Conservation (phyloP, 2,113 vertebrate genomes). For the Oxygymnocypris stewartii region DNA sequence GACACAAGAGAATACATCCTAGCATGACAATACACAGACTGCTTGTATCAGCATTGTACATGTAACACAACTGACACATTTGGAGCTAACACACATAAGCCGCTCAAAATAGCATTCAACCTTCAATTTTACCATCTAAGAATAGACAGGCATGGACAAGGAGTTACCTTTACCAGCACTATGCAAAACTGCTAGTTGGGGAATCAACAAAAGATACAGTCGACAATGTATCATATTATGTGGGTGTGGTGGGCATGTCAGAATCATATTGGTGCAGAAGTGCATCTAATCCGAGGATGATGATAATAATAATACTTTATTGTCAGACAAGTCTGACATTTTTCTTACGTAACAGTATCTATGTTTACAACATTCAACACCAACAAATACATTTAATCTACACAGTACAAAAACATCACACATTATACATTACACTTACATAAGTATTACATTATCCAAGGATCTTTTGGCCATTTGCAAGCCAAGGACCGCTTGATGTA, state of each 20-base stretch:
- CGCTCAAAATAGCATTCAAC: background rate
- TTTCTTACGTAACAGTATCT: too few species aligned
- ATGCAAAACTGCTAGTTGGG: background rate
- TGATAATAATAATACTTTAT: too few species aligned
- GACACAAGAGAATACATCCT: slow-evolving; percentile 2
- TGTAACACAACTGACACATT: slow-evolving; percentile 17
- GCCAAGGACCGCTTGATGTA: background rate
- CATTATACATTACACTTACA: too few species aligned
- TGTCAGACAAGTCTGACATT: too few species aligned
- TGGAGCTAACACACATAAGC: background rate
- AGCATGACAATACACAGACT: slow-evolving; percentile 16
- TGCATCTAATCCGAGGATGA: background rate
- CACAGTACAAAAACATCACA: too few species aligned
- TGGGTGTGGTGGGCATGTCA: background rate
- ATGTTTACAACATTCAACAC: too few species aligned
- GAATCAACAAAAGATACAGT: background rate
- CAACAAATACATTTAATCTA: too few species aligned
- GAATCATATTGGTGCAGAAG: background rate
- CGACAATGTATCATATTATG: background rate
- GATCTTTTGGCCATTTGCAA: background rate
- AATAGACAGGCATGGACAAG: background rate
- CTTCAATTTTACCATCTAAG: background rate
- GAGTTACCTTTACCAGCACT: background rate
- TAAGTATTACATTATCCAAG: too few species aligned
- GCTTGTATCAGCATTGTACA: slow-evolving; percentile 4